Percentiles rank a stretch among this genome's conserved stretches.
Conservation (phyloP, 2,888 invertebrate species). For the Teleiodes luculella region DNA sequence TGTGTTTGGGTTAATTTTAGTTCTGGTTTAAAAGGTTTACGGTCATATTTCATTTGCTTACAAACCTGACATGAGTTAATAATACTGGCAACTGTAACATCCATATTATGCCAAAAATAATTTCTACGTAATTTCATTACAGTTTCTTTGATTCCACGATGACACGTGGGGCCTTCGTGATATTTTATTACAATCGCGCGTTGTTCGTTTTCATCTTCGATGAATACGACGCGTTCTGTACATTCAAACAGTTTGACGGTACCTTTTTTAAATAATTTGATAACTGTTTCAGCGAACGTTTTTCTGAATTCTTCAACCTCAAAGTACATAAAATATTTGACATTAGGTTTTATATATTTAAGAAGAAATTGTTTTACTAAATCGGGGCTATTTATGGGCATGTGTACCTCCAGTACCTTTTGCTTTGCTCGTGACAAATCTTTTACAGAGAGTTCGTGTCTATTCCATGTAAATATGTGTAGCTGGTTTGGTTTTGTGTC, state of each 20-base stretch:
- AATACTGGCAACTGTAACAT: constrained; percentile 20
- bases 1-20: constrained; percentile 17
- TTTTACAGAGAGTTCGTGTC: constrained; percentile 14
- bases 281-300: constrained; percentile 17
- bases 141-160: constrained; percentile 29
- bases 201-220: constrained; percentile 25
- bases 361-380: constrained; percentile 23
- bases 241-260: constrained; percentile 27
- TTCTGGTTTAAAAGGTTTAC: constrained; percentile 18
- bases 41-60: constrained; percentile 21
- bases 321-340: constrained; percentile 26
- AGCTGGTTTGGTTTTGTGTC: constrained; percentile 24
- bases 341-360: constrained; percentile 14
- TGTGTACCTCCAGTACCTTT: constrained; percentile 14
- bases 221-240: constrained; percentile 23
- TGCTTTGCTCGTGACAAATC: constrained; percentile 12
- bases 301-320: constrained; percentile 17
- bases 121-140: constrained; percentile 18
- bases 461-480: constrained; percentile 15
- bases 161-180: constrained; percentile 27
- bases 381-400: constrained; percentile 13
- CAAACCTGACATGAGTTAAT: constrained; percentile 21
- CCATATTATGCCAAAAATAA: constrained; percentile 28
- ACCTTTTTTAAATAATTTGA: constrained; percentile 24
- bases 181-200: constrained; percentile 20